phyloP scores from a whole-genome alignment of 2,113 vertebrate genomes.

The Eulemur rufifrons region DNA sequence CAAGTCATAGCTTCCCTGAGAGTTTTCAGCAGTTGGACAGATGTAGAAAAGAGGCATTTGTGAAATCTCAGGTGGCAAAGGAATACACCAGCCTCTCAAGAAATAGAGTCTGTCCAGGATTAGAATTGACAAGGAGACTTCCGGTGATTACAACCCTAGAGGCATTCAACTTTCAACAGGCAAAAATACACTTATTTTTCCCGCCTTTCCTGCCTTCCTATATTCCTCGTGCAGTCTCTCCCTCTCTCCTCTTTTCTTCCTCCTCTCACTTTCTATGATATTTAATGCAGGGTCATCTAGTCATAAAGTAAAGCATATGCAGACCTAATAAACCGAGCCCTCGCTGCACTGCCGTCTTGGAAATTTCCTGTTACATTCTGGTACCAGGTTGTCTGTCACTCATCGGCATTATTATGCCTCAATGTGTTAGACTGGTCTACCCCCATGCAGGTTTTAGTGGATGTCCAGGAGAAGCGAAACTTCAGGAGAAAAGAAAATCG shows the following conservation, averaged over 20 bases:
- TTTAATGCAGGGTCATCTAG: not conserved
- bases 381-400: not conserved
- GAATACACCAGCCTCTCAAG: not conserved
- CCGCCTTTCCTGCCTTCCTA: fast-evolving
- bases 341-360: not conserved
- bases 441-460: not conserved
- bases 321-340: not conserved
- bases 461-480: not conserved
- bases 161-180: not conserved
- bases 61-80: fast-evolving
- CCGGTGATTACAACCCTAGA: too few relatives aligned
- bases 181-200: not conserved
- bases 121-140: not conserved
- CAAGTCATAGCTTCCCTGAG: too few relatives aligned
- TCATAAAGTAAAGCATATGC: not conserved
- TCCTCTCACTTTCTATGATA: not conserved
- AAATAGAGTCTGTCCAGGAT: not conserved
- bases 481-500: not conserved
- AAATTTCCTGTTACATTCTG: not conserved
- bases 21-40: not conserved
- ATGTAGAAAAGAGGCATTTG: fast-evolving
- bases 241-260: not conserved
- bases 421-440: not conserved
- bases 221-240: not conserved
- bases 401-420: not conserved